Conservation (phyloP, 2,113 vertebrate genomes). For the Apaloderma vittatum region DNA sequence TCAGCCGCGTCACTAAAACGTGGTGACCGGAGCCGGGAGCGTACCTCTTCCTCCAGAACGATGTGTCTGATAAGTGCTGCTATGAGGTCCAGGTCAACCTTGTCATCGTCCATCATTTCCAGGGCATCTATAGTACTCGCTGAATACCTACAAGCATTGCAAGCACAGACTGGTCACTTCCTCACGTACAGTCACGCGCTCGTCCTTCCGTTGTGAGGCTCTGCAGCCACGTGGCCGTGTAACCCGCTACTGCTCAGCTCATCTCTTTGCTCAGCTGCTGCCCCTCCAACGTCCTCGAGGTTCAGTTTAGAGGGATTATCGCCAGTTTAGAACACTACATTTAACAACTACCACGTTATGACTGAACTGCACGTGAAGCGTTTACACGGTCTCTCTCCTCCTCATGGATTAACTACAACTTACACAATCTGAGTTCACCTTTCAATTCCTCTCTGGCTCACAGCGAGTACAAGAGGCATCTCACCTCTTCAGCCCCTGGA, state of each 20-base stretch:
- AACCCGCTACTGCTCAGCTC: not conserved
- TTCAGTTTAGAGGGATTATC: fast-evolving
- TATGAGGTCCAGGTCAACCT: conserved; percentile 93
- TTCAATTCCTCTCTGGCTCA: not conserved
- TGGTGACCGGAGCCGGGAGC: not conserved
- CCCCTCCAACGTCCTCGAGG: not conserved
- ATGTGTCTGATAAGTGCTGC: conserved; percentile 92
- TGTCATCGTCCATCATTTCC: conserved; percentile 92
- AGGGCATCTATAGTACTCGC: conserved; percentile 86
- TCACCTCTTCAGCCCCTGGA: not conserved
- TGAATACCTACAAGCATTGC: conserved; percentile 84
- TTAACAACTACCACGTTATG: not conserved
- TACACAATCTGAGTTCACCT: not conserved
- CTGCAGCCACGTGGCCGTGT: not conserved
- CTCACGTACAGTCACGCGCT: not conserved
- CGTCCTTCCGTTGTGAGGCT: not conserved
- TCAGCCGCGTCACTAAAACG: not conserved
- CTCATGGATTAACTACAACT: not conserved
- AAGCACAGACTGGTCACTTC: not conserved
- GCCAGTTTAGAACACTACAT: not conserved
- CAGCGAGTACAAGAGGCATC: not conserved
- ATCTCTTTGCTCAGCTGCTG: not conserved
- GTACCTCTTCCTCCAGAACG: conserved; percentile 91
- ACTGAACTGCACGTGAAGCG: not conserved
- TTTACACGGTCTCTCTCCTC: not conserved